Conservation (phyloP, 2,888 invertebrate species). For the Oegoconia quadripuncta region DNA sequence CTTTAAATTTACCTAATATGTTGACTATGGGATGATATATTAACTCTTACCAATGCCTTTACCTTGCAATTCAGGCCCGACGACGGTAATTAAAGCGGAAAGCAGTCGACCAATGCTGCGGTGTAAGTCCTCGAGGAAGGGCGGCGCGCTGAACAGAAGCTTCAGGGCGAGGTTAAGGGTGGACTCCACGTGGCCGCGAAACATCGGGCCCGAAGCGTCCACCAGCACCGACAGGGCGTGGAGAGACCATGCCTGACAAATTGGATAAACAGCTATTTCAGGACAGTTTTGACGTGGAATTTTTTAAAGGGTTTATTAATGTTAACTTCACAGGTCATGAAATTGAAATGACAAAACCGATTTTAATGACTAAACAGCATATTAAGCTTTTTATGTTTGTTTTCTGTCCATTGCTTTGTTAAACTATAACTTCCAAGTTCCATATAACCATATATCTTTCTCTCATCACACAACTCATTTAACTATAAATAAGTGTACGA, state of each 20-base stretch:
- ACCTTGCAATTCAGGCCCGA: slow-evolving; percentile 98
- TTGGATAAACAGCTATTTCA: neutral
- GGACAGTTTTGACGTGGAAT: neutral
- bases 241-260: slow-evolving; percentile 92
- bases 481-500: too few relatives aligned
- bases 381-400: too few relatives aligned
- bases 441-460: too few relatives aligned
- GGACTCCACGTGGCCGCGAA: slow-evolving; percentile 97
- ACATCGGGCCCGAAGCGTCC: slow-evolving; percentile 99
- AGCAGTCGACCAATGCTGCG: slow-evolving; percentile 93
- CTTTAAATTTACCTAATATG: too few relatives aligned
- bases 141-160: slow-evolving; percentile 92
- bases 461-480: too few relatives aligned
- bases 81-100: slow-evolving; percentile 97
- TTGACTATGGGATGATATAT: too few relatives aligned
- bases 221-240: slow-evolving; percentile 97
- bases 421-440: too few relatives aligned
- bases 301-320: too few relatives aligned
- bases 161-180: slow-evolving; percentile 94
- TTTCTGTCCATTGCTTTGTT: too few relatives aligned
- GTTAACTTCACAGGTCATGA: too few relatives aligned
- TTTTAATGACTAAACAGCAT: too few relatives aligned
- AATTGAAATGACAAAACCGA: too few relatives aligned
- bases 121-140: slow-evolving; percentile 93
- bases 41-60: slow-evolving; percentile 51